Base-by-base conservation (phyloP, 2,888 invertebrate genomes). In the Callinectes sapidus region DNA sequence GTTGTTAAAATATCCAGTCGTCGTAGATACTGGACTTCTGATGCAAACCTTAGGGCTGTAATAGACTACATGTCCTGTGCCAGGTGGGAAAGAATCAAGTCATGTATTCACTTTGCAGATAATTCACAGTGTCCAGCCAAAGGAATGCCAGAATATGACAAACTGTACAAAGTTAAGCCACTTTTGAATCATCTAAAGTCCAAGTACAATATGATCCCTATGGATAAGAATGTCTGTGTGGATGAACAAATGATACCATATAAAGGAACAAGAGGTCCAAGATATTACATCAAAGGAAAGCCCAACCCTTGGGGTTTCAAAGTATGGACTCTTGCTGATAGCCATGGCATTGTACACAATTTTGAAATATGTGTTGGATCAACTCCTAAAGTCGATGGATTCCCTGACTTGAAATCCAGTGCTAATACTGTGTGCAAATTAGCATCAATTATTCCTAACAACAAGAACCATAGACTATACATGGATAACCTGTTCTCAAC, bases 241-340 rank as follows among this genome's bases (percentile, higher is more conserved):
- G 87, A 87, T 87, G 87, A 87, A 48, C 39, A 48, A n/a, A 42
- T 90, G 85, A 66, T 90, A 81, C 90, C 90, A 14, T 90, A 90
- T 32, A 90, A 81, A 90, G 90, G 90, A 85, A 90, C 77, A 18
- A 54, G 89, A 71, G 42, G 90, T 28, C 90, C 90, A 39, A 16
- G 90, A n/a, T 90, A 90, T 85, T 90, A 90, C 48, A 81, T 90
- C 39, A 90, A 81, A 48, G 8, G n/a, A 39, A 90, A 90, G n/a
- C 90, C 90, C 32, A 90, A 81, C 48, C 90, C 90, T 90, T 90
- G 90, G 90, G 90, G 85, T 54, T 90, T 90, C 54, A 90, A 90
- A 90, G 90, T 90, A 23, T 90, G 85, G 90, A 90, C 90, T 39
- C 77, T 90, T 16, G 90, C 90, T 81, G 90, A 85, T 54, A n/a